Percentiles rank a stretch among this genome's conserved stretches.
phyloP scores from a whole-genome alignment of 2,888 invertebrate species.

The Dryobota labecula region DNA sequence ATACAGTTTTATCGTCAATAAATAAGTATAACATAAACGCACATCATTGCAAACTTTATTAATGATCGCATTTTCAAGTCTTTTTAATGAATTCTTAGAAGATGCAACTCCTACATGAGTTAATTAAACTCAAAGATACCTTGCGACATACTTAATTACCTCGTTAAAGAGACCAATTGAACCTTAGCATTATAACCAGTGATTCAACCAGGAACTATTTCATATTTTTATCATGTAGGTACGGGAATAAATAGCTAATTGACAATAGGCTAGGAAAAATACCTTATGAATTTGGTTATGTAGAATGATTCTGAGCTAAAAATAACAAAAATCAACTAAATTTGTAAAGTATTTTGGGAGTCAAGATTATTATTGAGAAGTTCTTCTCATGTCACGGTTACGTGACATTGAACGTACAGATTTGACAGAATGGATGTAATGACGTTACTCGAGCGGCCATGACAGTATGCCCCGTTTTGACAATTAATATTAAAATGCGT shows the following conservation, averaged over 20 bases:
- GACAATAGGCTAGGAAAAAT: background rate
- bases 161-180: slow-evolving; percentile 54
- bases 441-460: background rate
- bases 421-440: background rate
- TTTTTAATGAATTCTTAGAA: slow-evolving; percentile 8
- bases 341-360: background rate
- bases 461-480: background rate
- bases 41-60: background rate
- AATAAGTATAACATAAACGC: too few species aligned
- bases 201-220: slow-evolving; percentile 40
- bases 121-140: slow-evolving; percentile 34
- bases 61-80: background rate
- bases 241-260: background rate
- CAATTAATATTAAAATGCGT: too few species aligned
- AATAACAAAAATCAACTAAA: background rate
- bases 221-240: background rate
- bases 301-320: too few species aligned
- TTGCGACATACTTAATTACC: slow-evolving; percentile 45
- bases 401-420: background rate
- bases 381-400: too few species aligned
- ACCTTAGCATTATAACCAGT: slow-evolving; percentile 13
- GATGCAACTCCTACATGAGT: slow-evolving; percentile 18
- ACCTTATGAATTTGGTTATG: background rate
- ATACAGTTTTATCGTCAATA: too few species aligned
- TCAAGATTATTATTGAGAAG: background rate